phyloP scores from a whole-genome alignment of 2,113 vertebrate species.

The Xiphophorus maculatus region DNA sequence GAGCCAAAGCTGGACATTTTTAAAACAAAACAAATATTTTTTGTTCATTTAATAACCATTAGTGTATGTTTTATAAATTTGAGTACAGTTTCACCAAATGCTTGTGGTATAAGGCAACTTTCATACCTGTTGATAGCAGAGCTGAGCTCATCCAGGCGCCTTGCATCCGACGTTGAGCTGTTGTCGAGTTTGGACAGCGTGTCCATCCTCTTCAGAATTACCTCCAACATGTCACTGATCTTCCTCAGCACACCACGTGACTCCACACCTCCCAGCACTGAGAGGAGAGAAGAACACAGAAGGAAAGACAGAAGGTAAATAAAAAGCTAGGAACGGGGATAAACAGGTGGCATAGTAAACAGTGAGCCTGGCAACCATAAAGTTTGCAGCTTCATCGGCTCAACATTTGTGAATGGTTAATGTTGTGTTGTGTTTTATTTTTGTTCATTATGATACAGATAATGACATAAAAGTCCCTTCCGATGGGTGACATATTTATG shows the following conservation, averaged over 20 bases:
- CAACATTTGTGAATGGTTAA: slow-evolving; percentile 16
- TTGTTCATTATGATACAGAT: slow-evolving; percentile 18
- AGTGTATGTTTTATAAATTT: too few relatives aligned
- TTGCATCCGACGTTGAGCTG: slow-evolving; percentile 79
- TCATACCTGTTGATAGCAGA: slow-evolving; percentile 86
- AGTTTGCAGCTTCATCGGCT: slow-evolving; percentile 31
- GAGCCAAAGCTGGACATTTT: too few relatives aligned
- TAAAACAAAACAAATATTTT: too few relatives aligned
- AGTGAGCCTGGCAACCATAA: slow-evolving; percentile 16
- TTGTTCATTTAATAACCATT: too few relatives aligned
- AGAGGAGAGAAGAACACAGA: slow-evolving; percentile 28
- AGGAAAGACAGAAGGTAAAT: slow-evolving; percentile 20
- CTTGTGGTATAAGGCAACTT: too few relatives aligned
- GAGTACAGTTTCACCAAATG: too few relatives aligned
- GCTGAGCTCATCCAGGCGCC: slow-evolving; percentile 82
- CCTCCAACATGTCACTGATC: slow-evolving; percentile 97
- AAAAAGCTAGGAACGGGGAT: slow-evolving; percentile 12
- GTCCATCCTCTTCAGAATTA: slow-evolving; percentile 94
- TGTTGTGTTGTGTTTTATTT: slow-evolving; percentile 20
- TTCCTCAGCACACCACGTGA: slow-evolving; percentile 91
- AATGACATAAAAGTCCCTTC: slow-evolving; percentile 28
- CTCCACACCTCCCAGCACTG: slow-evolving; percentile 90
- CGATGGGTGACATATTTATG: background rate
- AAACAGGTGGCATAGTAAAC: slow-evolving; percentile 15
- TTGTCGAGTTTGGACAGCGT: slow-evolving; percentile 91